A percentile compares a stretch with the other conserved stretches of the same genome.
phyloP scores from a whole-genome alignment of 2,797 vertebrate genomes.

The Acanthopagrus latus region DNA sequence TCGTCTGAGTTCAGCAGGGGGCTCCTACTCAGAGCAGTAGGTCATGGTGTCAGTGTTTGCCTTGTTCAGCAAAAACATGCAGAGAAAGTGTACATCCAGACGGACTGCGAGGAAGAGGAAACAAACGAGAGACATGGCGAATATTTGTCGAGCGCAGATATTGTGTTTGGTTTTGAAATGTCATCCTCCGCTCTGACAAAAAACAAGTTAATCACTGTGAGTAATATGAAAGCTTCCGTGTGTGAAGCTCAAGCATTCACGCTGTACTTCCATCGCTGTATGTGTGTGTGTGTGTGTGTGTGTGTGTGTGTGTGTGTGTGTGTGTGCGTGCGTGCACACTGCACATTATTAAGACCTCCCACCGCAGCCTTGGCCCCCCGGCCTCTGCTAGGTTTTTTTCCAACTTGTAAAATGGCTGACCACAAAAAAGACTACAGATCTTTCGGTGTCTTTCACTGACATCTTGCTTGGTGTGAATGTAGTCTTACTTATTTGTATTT shows the following conservation, averaged over 20 bases:
- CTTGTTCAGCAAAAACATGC: constrained; percentile 51
- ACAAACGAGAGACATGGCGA: not conserved
- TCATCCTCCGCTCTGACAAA: constrained; percentile 9
- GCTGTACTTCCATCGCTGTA: constrained; percentile 10
- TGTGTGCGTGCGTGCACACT: not conserved
- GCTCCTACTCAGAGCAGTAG: constrained; percentile 56
- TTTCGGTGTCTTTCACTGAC: constrained; percentile 21
- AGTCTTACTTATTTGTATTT: not conserved
- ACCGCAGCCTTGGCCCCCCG: constrained; percentile 29
- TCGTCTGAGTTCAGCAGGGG: constrained; percentile 33
- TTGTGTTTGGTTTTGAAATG: constrained; percentile 41
- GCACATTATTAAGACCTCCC: constrained; percentile 52
- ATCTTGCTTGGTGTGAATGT: not conserved
- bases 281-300: constrained; percentile 19
- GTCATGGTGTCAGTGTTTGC: constrained; percentile 57
- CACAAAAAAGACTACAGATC: constrained; percentile 32
- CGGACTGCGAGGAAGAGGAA: constrained; percentile 19
- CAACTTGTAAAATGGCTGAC: constrained; percentile 69
- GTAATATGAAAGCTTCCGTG: constrained; percentile 7
- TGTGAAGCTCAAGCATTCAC: not conserved
- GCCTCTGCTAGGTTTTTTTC: constrained; percentile 39
- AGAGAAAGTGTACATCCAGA: constrained; percentile 24
- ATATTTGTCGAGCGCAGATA: constrained; percentile 21
- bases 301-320: constrained; percentile 20
- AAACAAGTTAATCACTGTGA: not conserved